These are phyloP conservation scores for Ramazzottius varieornatus DNA, from an alignment of 2,888 invertebrate genomes.

Conservation along the genomic window DNA sequence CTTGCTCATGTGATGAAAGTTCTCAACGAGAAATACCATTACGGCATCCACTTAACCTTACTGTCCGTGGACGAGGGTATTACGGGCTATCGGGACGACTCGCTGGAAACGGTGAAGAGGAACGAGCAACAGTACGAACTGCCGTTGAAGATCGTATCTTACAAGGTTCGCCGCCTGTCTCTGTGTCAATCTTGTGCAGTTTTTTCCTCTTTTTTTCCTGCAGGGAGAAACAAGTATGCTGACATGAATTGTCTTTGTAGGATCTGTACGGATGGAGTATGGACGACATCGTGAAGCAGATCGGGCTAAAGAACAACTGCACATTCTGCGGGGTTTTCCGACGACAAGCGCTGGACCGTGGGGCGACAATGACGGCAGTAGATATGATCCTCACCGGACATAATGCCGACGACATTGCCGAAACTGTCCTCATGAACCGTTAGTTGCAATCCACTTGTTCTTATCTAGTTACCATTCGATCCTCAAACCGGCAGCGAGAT, in stretches of 20 bases:
- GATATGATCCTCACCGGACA: slow-evolving; percentile 71
- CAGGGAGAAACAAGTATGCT: no score
- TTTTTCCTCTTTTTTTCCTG: no score
- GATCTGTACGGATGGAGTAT: slow-evolving; percentile 98
- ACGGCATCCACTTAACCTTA: slow-evolving; percentile 60
- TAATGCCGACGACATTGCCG: slow-evolving; percentile 59
- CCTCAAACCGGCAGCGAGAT: no score
- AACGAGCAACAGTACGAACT: slow-evolving; percentile 78
- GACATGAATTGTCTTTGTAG: slow-evolving; percentile 15
- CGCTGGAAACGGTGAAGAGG: slow-evolving; percentile 52
- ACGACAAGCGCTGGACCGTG: slow-evolving; percentile 78
- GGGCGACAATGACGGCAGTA: slow-evolving; percentile 58
- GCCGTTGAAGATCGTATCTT: slow-evolving; percentile 75
- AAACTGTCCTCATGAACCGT: slow-evolving; percentile 86
- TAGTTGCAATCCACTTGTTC: slow-evolving; percentile 10
- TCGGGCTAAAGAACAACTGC: slow-evolving; percentile 16
- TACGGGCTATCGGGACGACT: slow-evolving; percentile 39
- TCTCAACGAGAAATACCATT: slow-evolving; percentile 63
- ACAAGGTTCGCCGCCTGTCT: slow-evolving; percentile 31
- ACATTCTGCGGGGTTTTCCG: slow-evolving; percentile 41
- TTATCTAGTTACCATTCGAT: no score
- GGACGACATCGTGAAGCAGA: slow-evolving; percentile 67
- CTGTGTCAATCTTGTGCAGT: no score
- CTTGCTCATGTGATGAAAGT: slow-evolving; percentile 71
- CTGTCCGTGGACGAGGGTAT: slow-evolving; percentile 97